A percentile compares a stretch with the other conserved stretches of the same genome.
Conservation (phyloP, 2,797 vertebrate genomes). For the Poeciliopsis paucimaculata region DNA sequence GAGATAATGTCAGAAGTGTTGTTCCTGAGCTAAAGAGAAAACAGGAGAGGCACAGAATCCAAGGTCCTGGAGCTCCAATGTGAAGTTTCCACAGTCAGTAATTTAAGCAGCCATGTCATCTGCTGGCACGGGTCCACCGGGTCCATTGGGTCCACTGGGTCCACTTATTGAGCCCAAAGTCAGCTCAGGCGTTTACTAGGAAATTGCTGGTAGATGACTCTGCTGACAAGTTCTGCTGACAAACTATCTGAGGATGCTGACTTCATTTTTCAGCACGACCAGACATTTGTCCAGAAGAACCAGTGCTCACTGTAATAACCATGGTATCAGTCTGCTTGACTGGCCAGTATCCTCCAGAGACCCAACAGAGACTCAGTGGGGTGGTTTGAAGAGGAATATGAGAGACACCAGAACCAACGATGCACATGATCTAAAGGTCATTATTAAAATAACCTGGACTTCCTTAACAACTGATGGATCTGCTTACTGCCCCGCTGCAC, state of each 20-base stretch:
- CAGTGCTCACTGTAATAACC: not conserved
- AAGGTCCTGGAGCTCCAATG: not conserved
- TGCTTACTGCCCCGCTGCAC: not conserved
- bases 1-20: not conserved
- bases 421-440: not conserved
- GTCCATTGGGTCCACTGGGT: not conserved
- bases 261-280: not conserved
- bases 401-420: not conserved
- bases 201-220: not conserved
- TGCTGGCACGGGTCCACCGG: not conserved
- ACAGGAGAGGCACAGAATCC: not conserved
- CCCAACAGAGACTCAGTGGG: not conserved
- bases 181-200: not conserved
- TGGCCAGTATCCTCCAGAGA: not conserved
- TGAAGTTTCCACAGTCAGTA: not conserved
- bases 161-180: not conserved
- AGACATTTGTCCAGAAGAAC: not conserved
- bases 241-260: not conserved
- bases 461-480: not conserved
- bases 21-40: not conserved
- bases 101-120: not conserved
- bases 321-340: not conserved
- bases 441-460: not conserved
- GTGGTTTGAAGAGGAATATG: not conserved
- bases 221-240: not conserved